Evolutionary conservation across 2,113 vertebrate species (phyloP), one percentile per base, ranked within the genome.

Genomic region (Corythaeola cristata): DNA sequence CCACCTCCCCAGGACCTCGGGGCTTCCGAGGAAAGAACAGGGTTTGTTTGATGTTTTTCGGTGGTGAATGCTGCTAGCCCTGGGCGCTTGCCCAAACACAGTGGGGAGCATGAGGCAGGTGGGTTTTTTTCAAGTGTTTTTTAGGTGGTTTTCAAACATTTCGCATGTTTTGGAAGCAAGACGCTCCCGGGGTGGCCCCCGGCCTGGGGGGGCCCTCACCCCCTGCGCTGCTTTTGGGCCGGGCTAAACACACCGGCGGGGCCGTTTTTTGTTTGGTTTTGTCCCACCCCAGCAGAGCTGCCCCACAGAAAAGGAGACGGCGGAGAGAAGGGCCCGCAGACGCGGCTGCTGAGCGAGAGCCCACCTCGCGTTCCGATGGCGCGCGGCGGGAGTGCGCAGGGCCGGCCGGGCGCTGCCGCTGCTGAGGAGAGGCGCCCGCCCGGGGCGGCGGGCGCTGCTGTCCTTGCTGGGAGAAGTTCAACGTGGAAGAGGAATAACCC

Each of bases 131-230:
- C 4, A 5, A 26, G 24, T 88, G 63, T 0, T 11, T 71, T 68
- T 67, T 23, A 35, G 71, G 26, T 41, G 55, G 2, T 49, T 78
- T 78, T 72, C 39, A 50, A 52, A 30, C 17, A 8, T 82, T 77
- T 32, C 2, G 2, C 2, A 1, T 2, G 0, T 27, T 75, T 17
- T 33, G 14, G 0, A 0, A 0, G 45, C 45, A 60, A 53, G 18
- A 8, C 0, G 1, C 12, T 37, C 8, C 8, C 0, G 1, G 23
- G 21, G 41, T 2, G 3, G 39, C 53, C 2, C 0, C 2, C 0
- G 8, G 82, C 49, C 64, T 22, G 19, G n/a, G n/a, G n/a, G n/a
- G 14, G 32, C 23, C 30, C 39, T 84, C 13, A 4, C 35, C 32
- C 27, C 44, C 0, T 4, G 6, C 1, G 0, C 6, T 5, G 28